phyloP scores from a whole-genome alignment of 2,113 vertebrate genomes.

The Mirza zaza region DNA sequence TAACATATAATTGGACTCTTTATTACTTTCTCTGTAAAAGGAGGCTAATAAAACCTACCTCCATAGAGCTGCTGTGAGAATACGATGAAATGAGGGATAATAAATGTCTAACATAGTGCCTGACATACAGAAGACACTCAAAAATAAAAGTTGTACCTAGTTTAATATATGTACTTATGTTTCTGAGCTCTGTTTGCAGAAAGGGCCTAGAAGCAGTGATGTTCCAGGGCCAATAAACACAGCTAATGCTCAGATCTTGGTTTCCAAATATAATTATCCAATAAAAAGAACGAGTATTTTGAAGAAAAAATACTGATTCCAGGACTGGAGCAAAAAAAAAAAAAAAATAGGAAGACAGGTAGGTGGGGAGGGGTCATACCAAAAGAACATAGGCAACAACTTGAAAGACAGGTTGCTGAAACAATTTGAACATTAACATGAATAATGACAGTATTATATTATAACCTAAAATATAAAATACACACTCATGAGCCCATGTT shows the following conservation, averaged over 20 bases:
- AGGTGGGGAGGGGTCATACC: background rate
- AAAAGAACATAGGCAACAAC: background rate
- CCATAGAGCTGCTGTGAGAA: background rate
- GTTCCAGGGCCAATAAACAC: background rate
- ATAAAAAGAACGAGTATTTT: background rate
- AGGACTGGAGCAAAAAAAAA: background rate
- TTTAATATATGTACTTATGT: background rate
- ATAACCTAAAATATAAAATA: background rate
- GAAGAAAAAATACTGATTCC: background rate
- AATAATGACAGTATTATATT: background rate
- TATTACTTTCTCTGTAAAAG: background rate
- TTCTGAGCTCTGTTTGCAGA: background rate
- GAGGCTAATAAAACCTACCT: background rate
- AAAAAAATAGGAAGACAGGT: background rate
- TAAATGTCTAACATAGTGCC: background rate
- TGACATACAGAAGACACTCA: background rate
- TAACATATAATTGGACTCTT: background rate
- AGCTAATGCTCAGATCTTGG: background rate
- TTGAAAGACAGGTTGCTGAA: background rate
- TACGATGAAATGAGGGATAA: background rate
- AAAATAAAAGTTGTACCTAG: background rate
- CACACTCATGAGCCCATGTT: background rate
- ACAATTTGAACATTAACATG: background rate
- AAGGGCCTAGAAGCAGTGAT: background rate
- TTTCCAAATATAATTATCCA: background rate